Percentiles rank a stretch among this genome's conserved stretches.
Evolutionary conservation across 2,888 invertebrate species (phyloP).

Genomic region (Tetropium fuscum): DNA sequence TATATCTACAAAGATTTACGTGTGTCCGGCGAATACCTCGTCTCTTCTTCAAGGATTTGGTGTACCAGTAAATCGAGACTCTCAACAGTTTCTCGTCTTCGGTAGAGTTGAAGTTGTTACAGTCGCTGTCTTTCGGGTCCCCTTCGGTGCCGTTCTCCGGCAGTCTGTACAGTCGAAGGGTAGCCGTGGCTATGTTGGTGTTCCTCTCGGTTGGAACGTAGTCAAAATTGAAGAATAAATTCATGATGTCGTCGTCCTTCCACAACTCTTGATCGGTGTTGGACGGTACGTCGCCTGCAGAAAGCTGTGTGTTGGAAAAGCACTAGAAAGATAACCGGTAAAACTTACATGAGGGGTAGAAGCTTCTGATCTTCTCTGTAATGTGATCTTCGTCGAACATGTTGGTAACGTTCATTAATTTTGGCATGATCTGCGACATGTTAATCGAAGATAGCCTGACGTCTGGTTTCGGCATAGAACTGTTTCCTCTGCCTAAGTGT

Average conservation of each 20-base stretch:
- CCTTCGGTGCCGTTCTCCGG: slow-evolving; percentile 59
- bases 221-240: slow-evolving; percentile 70
- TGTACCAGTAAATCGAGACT: slow-evolving; percentile 72
- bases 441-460: slow-evolving; percentile 44
- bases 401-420: slow-evolving; percentile 46
- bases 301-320: not conserved
- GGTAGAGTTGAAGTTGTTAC: slow-evolving; percentile 45
- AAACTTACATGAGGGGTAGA: slow-evolving; percentile 62
- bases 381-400: slow-evolving; percentile 52
- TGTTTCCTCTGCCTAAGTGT: slow-evolving; percentile 46
- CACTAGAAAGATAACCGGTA: not conserved
- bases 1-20: not conserved
- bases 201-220: slow-evolving; percentile 63
- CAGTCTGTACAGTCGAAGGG: slow-evolving; percentile 68
- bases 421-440: slow-evolving; percentile 46
- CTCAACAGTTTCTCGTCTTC: slow-evolving; percentile 70
- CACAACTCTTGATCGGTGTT: slow-evolving; percentile 70
- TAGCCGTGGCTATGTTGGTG: slow-evolving; percentile 68
- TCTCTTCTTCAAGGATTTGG: slow-evolving; percentile 69
- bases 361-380: slow-evolving; percentile 60
- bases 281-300: slow-evolving; percentile 69
- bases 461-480: slow-evolving; percentile 30
- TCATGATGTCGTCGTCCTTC: slow-evolving; percentile 69
- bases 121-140: slow-evolving; percentile 44
- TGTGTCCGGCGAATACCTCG: slow-evolving; percentile 64